phyloP scores from a whole-genome alignment of 2,113 vertebrate species.

The Stigmatopora nigra region DNA sequence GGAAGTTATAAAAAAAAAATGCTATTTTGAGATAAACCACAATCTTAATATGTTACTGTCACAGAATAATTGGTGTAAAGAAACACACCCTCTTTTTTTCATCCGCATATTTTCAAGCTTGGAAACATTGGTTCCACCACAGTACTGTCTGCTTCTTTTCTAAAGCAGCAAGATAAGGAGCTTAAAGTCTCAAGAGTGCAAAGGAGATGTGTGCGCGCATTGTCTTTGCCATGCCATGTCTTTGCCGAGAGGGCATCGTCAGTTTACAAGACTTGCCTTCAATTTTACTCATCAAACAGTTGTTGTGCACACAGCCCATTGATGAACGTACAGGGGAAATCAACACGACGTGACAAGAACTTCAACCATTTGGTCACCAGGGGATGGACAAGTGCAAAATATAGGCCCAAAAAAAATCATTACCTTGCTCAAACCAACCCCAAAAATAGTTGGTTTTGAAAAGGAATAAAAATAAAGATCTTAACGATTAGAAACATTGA shows the following conservation, averaged over 20 bases:
- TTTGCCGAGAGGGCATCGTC: constrained; percentile 62
- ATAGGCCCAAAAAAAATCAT: constrained; percentile 54
- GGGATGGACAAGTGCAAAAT: constrained; percentile 59
- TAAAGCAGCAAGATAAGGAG: constrained; percentile 41
- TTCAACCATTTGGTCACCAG: constrained; percentile 69
- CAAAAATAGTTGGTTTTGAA: constrained; percentile 9
- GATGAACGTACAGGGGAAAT: constrained; percentile 66
- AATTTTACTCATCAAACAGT: constrained; percentile 79
- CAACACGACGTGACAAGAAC: constrained; percentile 73
- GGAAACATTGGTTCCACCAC: neutral
- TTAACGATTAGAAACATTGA: constrained; percentile 20
- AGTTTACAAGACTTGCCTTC: constrained; percentile 74
- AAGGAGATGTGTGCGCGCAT: constrained; percentile 55
- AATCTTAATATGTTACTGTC: constrained; percentile 8
- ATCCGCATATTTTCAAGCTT: constrained; percentile 5
- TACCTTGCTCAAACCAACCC: constrained; percentile 38
- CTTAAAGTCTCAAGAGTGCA: constrained; percentile 52
- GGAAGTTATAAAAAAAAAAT: neutral
- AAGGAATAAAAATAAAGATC: constrained; percentile 4
- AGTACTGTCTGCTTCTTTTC: constrained; percentile 15
- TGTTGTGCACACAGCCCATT: constrained; percentile 72
- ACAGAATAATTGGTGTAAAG: constrained; percentile 3
- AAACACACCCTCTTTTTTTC: neutral
- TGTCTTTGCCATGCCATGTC: constrained; percentile 62
- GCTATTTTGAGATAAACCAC: neutral